These are phyloP conservation scores for Ceryle rudis DNA, from an alignment of 2,797 vertebrate genomes.

Conservation along the genomic window DNA sequence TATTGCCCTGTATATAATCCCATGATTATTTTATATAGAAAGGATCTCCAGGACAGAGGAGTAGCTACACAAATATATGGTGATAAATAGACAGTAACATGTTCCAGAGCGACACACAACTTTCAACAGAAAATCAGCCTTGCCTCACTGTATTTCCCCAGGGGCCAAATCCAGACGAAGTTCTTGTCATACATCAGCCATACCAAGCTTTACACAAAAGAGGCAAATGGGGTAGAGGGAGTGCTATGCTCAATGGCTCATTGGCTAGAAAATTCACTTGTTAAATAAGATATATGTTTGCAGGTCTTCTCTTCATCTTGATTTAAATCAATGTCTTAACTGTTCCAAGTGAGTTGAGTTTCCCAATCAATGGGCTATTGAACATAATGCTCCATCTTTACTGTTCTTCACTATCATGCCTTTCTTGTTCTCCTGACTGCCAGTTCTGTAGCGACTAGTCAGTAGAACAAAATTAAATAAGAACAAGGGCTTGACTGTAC, in stretches of 20 bases:
- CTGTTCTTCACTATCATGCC: neutral
- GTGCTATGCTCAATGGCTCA: constrained; percentile 6
- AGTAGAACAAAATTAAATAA: constrained; percentile 18
- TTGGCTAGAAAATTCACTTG: constrained; percentile 48
- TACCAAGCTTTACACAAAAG: neutral
- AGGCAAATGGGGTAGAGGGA: neutral
- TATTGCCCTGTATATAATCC: neutral
- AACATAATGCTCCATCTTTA: constrained; percentile 20
- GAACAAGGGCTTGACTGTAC: constrained; percentile 4
- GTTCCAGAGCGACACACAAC: neutral
- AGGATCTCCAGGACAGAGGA: neutral
- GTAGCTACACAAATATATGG: neutral
- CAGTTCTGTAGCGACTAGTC: neutral
- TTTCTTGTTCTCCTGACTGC: constrained; percentile 1
- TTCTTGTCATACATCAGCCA: neutral
- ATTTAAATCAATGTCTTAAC: constrained; percentile 50
- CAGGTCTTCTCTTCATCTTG: neutral
- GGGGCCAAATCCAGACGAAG: neutral
- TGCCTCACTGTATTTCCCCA: neutral
- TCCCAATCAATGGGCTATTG: constrained; percentile 41
- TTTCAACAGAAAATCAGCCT: neutral
- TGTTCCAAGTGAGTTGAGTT: constrained; percentile 28
- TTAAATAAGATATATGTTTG: constrained; percentile 43
- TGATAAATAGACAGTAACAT: neutral
- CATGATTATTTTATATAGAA: neutral